A percentile compares a stretch with the other conserved stretches of the same genome.
phyloP scores from a whole-genome alignment of 2,888 invertebrate genomes.

The Leptothorax acervorum region DNA sequence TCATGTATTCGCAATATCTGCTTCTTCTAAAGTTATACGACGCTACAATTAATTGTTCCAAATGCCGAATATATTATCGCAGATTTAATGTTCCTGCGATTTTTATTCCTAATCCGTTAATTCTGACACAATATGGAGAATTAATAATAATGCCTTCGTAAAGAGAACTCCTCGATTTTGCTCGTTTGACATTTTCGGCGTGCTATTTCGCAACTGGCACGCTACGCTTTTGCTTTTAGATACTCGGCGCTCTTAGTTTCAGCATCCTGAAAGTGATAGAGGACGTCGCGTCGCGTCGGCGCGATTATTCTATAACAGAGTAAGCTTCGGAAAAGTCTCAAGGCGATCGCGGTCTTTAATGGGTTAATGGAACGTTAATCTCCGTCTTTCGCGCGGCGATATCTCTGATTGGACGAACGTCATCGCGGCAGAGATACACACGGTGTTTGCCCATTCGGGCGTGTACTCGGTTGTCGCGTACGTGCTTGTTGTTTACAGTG shows the following conservation, averaged over 20 bases:
- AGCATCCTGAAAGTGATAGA: neutral
- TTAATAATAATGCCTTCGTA: neutral
- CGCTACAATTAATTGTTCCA: neutral
- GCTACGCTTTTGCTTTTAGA: neutral
- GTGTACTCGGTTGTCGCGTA: constrained; percentile 50
- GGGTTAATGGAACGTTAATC: constrained; percentile 64
- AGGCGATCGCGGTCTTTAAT: constrained; percentile 29
- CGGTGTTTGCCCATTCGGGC: constrained; percentile 46
- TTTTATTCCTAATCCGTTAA: neutral
- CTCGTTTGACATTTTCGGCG: neutral
- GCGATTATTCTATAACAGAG: neutral
- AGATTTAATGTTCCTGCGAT: neutral
- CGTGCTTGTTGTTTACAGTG: constrained; percentile 39
- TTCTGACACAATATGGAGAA: neutral
- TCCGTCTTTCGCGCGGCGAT: constrained; percentile 62
- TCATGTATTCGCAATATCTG: neutral
- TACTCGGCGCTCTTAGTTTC: neutral
- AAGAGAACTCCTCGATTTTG: neutral
- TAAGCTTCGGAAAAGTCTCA: constrained; percentile 1
- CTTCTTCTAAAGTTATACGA: neutral
- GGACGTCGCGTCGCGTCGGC: neutral
- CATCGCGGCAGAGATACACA: constrained; percentile 45
- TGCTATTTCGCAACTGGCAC: neutral
- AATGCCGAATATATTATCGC: neutral
- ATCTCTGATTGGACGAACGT: constrained; percentile 61